Conservation (phyloP, 2,888 invertebrate species). For the Linnaemya tessellans region DNA sequence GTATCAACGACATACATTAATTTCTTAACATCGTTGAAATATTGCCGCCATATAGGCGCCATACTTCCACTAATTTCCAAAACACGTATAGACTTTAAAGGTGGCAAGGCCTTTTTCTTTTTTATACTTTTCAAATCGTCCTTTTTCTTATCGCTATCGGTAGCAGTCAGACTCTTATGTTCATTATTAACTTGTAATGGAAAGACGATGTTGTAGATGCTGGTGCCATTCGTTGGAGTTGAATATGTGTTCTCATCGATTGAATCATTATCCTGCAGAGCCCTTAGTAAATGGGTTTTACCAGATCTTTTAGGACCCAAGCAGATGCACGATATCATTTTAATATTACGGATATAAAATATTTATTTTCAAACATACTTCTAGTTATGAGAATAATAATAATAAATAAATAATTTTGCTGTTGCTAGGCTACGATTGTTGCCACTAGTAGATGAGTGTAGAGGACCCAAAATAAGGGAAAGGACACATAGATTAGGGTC, state of each 20-base stretch:
- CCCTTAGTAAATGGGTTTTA: conserved; percentile 90
- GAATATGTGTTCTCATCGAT: conserved; percentile 91
- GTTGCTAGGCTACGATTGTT: conserved; percentile 39
- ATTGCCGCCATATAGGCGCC: conserved; percentile 92
- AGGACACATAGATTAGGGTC: too few relatives aligned
- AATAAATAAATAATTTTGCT: conserved; percentile 24
- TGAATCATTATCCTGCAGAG: conserved; percentile 87
- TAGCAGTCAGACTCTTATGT: conserved; percentile 29
- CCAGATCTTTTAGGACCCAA: conserved; percentile 92
- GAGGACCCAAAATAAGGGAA: too few relatives aligned
- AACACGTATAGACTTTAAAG: conserved; percentile 83
- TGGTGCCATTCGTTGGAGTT: conserved; percentile 91
- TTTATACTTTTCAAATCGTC: conserved; percentile 74
- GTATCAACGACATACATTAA: conserved; percentile 92
- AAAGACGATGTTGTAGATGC: conserved; percentile 88
- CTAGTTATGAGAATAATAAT: neutral
- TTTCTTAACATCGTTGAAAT: conserved; percentile 87
- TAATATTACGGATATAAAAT: neutral
- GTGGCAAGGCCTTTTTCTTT: conserved; percentile 80
- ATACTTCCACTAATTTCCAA: conserved; percentile 92
- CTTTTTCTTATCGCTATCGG: conserved; percentile 7
- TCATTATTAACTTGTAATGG: conserved; percentile 78
- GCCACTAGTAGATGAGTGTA: too few relatives aligned
- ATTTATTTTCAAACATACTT: neutral
- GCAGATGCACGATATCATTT: conserved; percentile 85